Base-by-base conservation (phyloP, 1,140 invertebrate genomes). In the Zeugodacus cucurbitae region DNA sequence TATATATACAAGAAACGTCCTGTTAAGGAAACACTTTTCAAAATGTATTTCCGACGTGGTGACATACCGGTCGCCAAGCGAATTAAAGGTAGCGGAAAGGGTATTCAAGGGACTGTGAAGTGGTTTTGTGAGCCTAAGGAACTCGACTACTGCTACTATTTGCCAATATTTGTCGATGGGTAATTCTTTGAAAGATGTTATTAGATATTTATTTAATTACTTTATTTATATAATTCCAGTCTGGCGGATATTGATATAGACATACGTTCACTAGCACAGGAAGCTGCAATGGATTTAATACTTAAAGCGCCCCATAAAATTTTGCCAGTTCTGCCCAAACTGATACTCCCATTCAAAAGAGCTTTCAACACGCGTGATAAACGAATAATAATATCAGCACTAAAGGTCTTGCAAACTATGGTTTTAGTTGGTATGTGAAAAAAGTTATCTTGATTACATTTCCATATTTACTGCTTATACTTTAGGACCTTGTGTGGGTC, bases 101-200 rank as follows among this genome's bases (percentile, higher is more conserved):
- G 91, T 58, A 91, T 89, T 67, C 90, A 90, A 89, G 90, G 91
- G 59, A 90, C 90, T 41, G 67, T 93, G 54, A 91, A 91, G 87
- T 93, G 93, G 92, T 89, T 90, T 59, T 91, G 92, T 88, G 89
- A 87, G 0, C 92, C 92, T 8, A 90, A 97, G 88, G 96, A 97
- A 89, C 93, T 99, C 41, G 98, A 99, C 93, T 99, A 98, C 92
- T 96, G 97, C 91, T 97, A 98, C 92, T 99, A 98, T 92, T 94
- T 99, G 22, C 98, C 98, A 1, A 95, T 99, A 92, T 99, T 99
- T 93, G 98, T 98, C 91, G 98, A 99, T 91, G 98, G 98, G 14
- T 95, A 11, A 41, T 62, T 41, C 48, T 54, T 17, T 44, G 1
- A 44, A 8, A 4, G n/a, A 4, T 8, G 3, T 44, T 6, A 8